Evolutionary conservation across 2,888 invertebrate genomes (phyloP).

Genomic region (Mythimna loreyi): DNA sequence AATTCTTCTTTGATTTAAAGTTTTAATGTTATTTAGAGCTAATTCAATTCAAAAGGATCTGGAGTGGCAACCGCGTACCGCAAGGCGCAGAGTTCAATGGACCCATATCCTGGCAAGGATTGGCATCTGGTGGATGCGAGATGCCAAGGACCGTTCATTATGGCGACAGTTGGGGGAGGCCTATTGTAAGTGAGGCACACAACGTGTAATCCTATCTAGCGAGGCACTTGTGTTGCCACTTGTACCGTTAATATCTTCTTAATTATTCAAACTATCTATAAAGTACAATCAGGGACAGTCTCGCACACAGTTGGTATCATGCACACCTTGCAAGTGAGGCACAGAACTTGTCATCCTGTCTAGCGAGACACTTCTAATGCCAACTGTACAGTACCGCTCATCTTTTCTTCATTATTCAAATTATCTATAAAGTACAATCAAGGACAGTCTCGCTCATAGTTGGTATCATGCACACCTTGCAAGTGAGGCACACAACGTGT

Average conservation of each 20-base stretch:
- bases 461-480: constrained; percentile 12
- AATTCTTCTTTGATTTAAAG: constrained; percentile 8
- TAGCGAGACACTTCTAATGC: constrained; percentile 70
- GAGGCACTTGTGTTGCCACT: constrained; percentile 69
- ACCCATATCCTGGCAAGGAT: too few species aligned
- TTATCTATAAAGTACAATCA: too few species aligned
- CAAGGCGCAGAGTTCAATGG: too few species aligned
- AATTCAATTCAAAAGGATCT: too few species aligned
- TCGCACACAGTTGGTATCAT: neutral
- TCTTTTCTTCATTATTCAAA: too few species aligned
- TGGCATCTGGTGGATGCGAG: too few species aligned
- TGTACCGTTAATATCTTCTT: constrained; percentile 49
- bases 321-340: constrained; percentile 37
- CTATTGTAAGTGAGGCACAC: constrained; percentile 52
- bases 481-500: constrained; percentile 63
- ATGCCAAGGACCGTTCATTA: too few species aligned
- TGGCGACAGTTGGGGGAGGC: too few species aligned
- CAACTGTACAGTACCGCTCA: constrained; percentile 59
- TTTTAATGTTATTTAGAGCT: too few species aligned
- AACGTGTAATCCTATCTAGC: constrained; percentile 70
- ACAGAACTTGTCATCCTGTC: constrained; percentile 70
- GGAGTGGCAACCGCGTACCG: too few species aligned
- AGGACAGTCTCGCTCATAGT: constrained; percentile 28
- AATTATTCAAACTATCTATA: too few species aligned
- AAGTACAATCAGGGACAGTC: constrained; percentile 23